Evolutionary conservation across 1,140 invertebrate genomes (phyloP), one percentile per base, ranked within the genome.

Genomic region (Lerema accius): DNA sequence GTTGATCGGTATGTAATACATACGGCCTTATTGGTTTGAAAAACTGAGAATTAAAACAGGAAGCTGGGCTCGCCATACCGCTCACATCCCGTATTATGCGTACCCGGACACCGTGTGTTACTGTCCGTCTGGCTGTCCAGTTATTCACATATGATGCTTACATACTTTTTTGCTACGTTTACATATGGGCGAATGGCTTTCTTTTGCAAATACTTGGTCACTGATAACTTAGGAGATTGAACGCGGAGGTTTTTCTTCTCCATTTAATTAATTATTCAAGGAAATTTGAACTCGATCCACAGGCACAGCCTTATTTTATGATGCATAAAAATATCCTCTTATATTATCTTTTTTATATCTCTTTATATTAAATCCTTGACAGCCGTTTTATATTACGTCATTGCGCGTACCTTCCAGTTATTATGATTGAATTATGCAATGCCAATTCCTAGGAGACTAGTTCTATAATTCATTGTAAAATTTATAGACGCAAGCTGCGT

Each of bases 391-490:
- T 49, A 51, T 63, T 60, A 46, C 37, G 45, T 46, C 17, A 14
- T 19, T 45, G 45, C 53, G 60, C 59, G 60, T 59, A 46, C 53
- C 70, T 65, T 71, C 63, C 63, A 61, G 61, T 73, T 75, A 77
- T 74, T 82, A 86, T 82, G 76, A 84, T 81, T 82, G 73, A 88
- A 87, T 86, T 85, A 86, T 87, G 74, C 78, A 82, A 86, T 67
- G 49, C 72, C 70, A 72, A 69, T 73, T 45, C 64, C 60, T 72
- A 69, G 63, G 53, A 50, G 64, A 79, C 69, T 65, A 77, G 76
- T 69, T 78, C 77, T 75, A 86, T 87, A 87, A 78, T 81, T 88
- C 80, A 87, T 88, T 84, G 77, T 76, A 81, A 76, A 86, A 90
- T 88, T 87, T 87, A 89, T 89, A 72, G 83, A 51, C 76, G 58